Conservation (phyloP, 2,888 invertebrate genomes). For the Macrophya alboannulata region DNA sequence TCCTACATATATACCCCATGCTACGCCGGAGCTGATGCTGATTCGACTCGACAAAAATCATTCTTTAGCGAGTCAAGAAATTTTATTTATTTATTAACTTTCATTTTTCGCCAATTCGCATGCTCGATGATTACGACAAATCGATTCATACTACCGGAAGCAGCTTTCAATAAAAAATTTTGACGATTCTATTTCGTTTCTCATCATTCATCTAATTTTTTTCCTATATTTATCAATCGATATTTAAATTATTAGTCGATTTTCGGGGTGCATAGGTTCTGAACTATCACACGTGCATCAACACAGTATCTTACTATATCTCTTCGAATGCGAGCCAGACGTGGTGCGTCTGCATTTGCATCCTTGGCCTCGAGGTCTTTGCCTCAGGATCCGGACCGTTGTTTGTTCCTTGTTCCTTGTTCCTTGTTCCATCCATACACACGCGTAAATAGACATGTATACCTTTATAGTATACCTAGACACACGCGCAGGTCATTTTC, state of each 20-base stretch:
- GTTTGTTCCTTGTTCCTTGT: conserved; percentile 44
- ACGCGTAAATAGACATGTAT: background rate
- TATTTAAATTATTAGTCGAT: background rate
- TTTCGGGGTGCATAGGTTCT: background rate
- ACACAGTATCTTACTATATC: background rate
- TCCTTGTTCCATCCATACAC: conserved; percentile 1
- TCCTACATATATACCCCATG: background rate
- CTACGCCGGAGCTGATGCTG: background rate
- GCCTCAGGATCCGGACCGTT: background rate
- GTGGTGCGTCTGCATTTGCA: conserved; percentile 29
- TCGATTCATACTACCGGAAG: background rate
- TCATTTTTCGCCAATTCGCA: background rate
- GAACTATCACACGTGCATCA: conserved; percentile 13
- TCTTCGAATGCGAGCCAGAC: conserved; percentile 1
- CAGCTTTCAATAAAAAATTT: too few relatives aligned
- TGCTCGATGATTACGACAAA: background rate
- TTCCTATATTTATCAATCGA: background rate
- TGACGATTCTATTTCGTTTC: too few relatives aligned
- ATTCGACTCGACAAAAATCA: background rate
- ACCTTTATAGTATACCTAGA: background rate
- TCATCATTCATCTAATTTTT: background rate
- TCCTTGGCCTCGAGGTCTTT: conserved; percentile 45
- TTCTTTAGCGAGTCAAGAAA: background rate
- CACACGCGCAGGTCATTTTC: background rate
- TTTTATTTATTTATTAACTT: background rate